phyloP scores from a whole-genome alignment of 2,113 vertebrate species.

The Arvicanthis niloticus region DNA sequence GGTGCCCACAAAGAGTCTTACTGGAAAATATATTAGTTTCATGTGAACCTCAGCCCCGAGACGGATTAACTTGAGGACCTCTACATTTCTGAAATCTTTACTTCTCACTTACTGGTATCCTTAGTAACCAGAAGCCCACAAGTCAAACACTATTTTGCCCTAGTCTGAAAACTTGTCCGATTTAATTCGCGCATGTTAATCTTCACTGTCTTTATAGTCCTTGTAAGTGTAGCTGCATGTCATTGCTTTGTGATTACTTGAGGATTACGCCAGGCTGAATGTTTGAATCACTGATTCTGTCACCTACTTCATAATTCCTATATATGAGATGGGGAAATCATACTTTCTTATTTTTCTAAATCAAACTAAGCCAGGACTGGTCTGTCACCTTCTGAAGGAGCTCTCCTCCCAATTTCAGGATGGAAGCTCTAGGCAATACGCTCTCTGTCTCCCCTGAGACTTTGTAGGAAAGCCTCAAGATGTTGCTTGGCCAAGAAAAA shows the following conservation, averaged over 20 bases:
- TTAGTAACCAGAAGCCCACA: conserved; percentile 45
- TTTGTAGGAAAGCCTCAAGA: not conserved
- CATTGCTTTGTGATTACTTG: not conserved
- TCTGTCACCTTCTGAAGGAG: not conserved
- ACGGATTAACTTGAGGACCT: not conserved
- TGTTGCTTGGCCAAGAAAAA: too few relatives aligned
- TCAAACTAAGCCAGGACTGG: conserved; percentile 17
- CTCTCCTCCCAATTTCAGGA: not conserved
- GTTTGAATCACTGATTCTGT: conserved; percentile 10
- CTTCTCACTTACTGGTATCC: not conserved
- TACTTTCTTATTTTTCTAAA: not conserved
- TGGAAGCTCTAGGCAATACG: not conserved
- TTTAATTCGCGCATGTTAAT: not conserved
- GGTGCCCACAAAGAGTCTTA: not conserved
- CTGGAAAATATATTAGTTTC: conserved; percentile 45
- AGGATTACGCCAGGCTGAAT: not conserved
- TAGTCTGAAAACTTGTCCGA: not conserved
- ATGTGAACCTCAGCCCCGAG: not conserved
- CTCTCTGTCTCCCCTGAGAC: not conserved
- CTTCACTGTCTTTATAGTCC: conserved; percentile 6
- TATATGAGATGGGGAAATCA: not conserved
- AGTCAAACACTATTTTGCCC: conserved; percentile 18
- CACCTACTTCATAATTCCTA: not conserved
- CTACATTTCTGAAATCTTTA: conserved; percentile 36
- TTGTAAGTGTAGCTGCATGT: conserved; percentile 5